These are phyloP conservation scores for Ceyx erithaca DNA, from an alignment of 2,797 vertebrate genomes.

Conservation along the genomic window DNA sequence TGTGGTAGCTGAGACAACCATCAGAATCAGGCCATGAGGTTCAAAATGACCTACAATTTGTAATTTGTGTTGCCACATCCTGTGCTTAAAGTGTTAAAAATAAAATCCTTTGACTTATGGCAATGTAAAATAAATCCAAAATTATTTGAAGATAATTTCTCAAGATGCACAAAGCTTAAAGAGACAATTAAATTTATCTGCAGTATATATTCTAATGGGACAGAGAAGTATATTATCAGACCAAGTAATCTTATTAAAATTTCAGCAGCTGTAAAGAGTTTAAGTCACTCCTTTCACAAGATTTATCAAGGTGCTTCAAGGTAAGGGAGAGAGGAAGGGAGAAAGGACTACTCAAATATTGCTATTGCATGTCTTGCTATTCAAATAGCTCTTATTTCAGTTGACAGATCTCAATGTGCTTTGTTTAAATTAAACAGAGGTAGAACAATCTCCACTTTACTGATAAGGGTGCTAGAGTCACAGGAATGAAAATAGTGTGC, in stretches of 20 bases:
- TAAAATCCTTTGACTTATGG: neutral
- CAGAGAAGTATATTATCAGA: slow-evolving; percentile 14
- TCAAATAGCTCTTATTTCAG: neutral
- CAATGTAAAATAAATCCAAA: neutral
- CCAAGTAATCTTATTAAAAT: slow-evolving; percentile 37
- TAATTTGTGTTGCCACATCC: neutral
- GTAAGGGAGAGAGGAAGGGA: neutral
- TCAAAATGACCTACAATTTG: neutral
- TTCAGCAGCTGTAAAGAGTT: slow-evolving; percentile 21
- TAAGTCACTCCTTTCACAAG: slow-evolving; percentile 28
- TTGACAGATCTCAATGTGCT: neutral
- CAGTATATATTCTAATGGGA: neutral
- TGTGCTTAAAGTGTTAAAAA: neutral
- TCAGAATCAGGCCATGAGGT: neutral
- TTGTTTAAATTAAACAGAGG: neutral
- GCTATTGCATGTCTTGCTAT: neutral
- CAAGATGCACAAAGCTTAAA: neutral
- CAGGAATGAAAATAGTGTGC: neutral
- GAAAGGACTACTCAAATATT: neutral
- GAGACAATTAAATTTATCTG: slow-evolving; percentile 30
- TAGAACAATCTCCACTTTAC: neutral
- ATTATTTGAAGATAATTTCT: slow-evolving; percentile 24
- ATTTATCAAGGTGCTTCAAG: slow-evolving; percentile 2
- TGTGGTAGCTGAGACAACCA: neutral
- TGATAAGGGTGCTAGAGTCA: neutral